Evolutionary conservation across 2,113 vertebrate species (phyloP).

Genomic region (Athene noctua): DNA sequence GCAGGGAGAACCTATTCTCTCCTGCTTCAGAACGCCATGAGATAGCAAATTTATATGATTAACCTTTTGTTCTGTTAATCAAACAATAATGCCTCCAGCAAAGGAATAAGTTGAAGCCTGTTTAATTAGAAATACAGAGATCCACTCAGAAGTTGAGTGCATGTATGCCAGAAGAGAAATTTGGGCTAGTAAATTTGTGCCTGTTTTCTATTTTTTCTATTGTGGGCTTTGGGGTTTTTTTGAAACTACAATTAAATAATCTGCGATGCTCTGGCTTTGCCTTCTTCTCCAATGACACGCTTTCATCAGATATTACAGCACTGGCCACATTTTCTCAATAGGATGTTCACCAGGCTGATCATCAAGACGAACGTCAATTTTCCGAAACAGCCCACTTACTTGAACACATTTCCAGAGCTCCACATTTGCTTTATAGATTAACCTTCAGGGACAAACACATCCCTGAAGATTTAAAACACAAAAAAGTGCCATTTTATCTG

Average conservation of each 20-base stretch:
- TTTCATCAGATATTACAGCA: not conserved
- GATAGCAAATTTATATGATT: conserved; percentile 61
- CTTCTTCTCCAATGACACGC: not conserved
- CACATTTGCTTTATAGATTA: not conserved
- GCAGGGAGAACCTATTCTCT: conserved; percentile 1
- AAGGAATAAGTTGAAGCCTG: conserved; percentile 21
- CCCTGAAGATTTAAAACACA: not conserved
- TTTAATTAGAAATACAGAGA: conserved; percentile 41
- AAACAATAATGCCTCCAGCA: conserved; percentile 57
- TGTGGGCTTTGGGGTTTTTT: not conserved
- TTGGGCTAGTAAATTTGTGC: not conserved
- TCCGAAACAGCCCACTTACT: not conserved
- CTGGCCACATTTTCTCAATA: not conserved
- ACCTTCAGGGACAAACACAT: not conserved
- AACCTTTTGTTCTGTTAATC: conserved; percentile 66
- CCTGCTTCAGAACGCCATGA: not conserved
- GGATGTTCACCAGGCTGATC: not conserved
- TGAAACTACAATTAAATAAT: not conserved
- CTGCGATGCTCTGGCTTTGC: not conserved
- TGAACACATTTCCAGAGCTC: not conserved
- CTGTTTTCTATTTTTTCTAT: not conserved
- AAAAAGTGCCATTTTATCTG: not conserved
- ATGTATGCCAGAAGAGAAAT: not conserved
- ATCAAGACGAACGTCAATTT: not conserved
- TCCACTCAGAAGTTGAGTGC: not conserved